Conservation (phyloP, 64 coral and sea anemone species). For the Stylophora pistillata region DNA sequence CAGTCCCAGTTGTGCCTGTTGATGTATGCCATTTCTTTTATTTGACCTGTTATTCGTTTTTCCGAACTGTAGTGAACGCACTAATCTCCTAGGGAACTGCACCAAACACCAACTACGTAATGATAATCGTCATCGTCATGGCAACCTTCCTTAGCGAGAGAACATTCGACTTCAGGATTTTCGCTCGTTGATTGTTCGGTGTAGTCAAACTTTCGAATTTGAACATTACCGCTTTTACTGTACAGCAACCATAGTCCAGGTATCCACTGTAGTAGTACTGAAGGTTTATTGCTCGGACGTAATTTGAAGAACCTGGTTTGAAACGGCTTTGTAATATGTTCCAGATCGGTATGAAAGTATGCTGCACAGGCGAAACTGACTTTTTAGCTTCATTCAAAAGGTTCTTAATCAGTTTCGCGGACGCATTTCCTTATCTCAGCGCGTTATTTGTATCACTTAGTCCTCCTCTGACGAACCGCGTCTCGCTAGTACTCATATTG, state of each 20-base stretch:
- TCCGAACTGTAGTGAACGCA: conserved; percentile 29
- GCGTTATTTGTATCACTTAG: neutral
- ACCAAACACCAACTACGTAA: neutral
- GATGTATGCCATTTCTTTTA: neutral
- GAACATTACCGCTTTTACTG: neutral
- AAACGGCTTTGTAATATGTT: conserved; percentile 47
- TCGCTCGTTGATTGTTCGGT: neutral
- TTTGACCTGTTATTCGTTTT: neutral
- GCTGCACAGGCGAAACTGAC: neutral
- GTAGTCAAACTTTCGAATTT: conserved; percentile 53
- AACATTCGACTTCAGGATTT: conserved; percentile 28
- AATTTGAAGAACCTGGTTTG: neutral
- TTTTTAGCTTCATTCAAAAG: conserved; percentile 36
- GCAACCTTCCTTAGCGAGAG: conserved; percentile 42
- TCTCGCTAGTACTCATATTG: conserved; percentile 3
- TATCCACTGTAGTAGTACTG: conserved; percentile 45
- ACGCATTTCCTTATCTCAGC: neutral
- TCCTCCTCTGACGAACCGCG: conserved; percentile 46
- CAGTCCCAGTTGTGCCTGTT: neutral
- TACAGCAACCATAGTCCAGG: conserved; percentile 38
- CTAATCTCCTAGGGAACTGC: conserved; percentile 13
- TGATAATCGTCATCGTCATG: conserved; percentile 37
- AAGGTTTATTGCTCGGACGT: conserved; percentile 25
- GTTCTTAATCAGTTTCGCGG: conserved; percentile 19
- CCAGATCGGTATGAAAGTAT: conserved; percentile 41